phyloP scores from a whole-genome alignment of 2,888 invertebrate species.

The Pseudococcus longispinus region DNA sequence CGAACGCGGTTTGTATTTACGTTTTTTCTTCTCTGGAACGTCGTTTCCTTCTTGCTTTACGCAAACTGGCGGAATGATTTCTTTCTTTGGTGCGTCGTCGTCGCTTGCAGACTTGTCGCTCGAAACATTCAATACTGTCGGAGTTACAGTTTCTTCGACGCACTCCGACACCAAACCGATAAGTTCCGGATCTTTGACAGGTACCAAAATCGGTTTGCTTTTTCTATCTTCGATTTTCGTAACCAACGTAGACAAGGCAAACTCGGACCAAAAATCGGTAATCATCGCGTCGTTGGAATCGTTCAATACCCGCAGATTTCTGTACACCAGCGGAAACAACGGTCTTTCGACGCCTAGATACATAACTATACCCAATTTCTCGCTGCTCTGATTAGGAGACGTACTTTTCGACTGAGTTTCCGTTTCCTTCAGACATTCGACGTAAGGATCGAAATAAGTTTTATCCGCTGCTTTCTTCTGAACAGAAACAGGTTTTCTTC shows the following conservation, averaged over 20 bases:
- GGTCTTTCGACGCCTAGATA: constrained; percentile 40
- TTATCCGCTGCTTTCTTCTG: neutral
- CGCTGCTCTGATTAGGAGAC: neutral
- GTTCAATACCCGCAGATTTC: neutral
- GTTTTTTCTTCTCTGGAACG: neutral
- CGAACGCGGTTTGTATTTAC: neutral
- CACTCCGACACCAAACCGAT: neutral
- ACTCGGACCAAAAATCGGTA: constrained; percentile 43
- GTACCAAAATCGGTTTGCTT: constrained; percentile 14
- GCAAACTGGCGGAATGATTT: neutral
- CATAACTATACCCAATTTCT: constrained; percentile 6
- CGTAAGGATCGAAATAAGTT: constrained; percentile 33
- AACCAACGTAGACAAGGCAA: constrained; percentile 42
- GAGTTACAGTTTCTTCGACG: neutral
- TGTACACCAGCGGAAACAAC: constrained; percentile 27
- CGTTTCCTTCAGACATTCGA: neutral
- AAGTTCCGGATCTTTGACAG: constrained; percentile 23
- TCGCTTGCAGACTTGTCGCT: neutral
- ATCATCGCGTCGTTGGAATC: neutral
- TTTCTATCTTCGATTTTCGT: neutral
- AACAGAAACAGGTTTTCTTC: neutral
- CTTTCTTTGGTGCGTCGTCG: neutral
- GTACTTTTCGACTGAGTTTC: neutral
- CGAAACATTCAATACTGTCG: neutral
- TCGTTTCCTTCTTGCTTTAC: neutral